Evolutionary conservation across 1,140 invertebrate species (phyloP).

Genomic region (Drosophila ohnishii): DNA sequence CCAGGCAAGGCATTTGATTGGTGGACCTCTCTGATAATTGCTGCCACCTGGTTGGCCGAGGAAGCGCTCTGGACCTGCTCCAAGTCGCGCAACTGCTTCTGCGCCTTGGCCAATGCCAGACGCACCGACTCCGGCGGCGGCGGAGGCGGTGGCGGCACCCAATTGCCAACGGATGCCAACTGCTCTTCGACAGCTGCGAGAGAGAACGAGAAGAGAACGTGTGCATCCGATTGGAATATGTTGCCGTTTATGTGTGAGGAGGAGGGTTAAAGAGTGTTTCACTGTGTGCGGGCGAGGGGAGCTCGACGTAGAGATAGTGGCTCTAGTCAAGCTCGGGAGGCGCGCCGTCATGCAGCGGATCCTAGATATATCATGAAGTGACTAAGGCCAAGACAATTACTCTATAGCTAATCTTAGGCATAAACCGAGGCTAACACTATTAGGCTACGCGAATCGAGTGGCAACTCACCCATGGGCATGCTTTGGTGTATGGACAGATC

Average conservation of each 20-base stretch:
- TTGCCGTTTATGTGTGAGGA: conserved; percentile 68
- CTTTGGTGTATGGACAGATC: conserved; percentile 80
- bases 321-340: conserved; percentile 49
- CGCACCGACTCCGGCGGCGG: conserved; percentile 29
- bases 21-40: conserved; percentile 37
- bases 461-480: conserved; percentile 81
- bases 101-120: conserved; percentile 41
- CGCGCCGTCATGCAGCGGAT: conserved; percentile 56
- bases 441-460: not conserved
- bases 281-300: conserved; percentile 43
- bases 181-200: conserved; percentile 67
- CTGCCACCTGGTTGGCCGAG: conserved; percentile 44
- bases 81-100: conserved; percentile 38
- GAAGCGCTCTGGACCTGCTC: conserved; percentile 40
- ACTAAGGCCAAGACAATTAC: conserved; percentile 33
- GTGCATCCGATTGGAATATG: conserved; percentile 82
- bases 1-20: conserved; percentile 84
- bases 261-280: conserved; percentile 17
- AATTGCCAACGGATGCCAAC: not conserved
- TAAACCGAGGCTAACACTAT: conserved; percentile 20
- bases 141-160: conserved; percentile 5
- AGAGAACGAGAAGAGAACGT: conserved; percentile 75
- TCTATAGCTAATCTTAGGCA: conserved; percentile 31
- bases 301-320: conserved; percentile 51
- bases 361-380: conserved; percentile 36